Conservation (phyloP, 2,113 vertebrate genomes). For the Zosterops lateralis region DNA sequence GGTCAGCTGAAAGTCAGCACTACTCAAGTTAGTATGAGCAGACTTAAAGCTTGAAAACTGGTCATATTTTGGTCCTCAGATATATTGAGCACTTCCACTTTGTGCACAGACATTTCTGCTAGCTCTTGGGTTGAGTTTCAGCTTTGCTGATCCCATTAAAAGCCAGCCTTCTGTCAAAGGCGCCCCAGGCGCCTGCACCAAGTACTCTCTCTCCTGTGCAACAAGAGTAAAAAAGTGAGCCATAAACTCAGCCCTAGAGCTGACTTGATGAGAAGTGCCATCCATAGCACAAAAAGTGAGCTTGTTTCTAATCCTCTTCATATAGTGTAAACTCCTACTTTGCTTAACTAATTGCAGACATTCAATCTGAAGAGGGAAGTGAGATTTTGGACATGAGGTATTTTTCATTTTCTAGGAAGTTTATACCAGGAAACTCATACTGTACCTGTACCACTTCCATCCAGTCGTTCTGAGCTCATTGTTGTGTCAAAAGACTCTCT, state of each 20-base stretch:
- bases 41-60: background rate
- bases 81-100: background rate
- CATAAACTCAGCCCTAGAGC: background rate
- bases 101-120: background rate
- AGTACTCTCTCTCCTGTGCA: background rate
- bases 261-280: background rate
- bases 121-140: background rate
- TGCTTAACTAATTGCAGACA: background rate
- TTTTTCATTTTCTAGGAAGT: background rate
- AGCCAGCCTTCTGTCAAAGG: background rate
- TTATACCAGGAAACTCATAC: background rate
- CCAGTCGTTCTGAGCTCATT: slow-evolving; percentile 77
- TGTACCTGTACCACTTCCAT: slow-evolving; percentile 82
- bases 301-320: background rate
- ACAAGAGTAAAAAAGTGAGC: background rate
- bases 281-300: background rate
- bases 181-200: rapidly evolving
- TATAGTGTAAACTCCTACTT: background rate
- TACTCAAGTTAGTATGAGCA: background rate
- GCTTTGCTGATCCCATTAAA: background rate
- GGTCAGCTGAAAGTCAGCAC: background rate
- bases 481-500: slow-evolving; percentile 69
- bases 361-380: background rate
- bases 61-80: background rate
- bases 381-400: background rate